Evolutionary conservation across 2,113 vertebrate genomes (phyloP).

Genomic region (Sarotherodon lohbergeri): DNA sequence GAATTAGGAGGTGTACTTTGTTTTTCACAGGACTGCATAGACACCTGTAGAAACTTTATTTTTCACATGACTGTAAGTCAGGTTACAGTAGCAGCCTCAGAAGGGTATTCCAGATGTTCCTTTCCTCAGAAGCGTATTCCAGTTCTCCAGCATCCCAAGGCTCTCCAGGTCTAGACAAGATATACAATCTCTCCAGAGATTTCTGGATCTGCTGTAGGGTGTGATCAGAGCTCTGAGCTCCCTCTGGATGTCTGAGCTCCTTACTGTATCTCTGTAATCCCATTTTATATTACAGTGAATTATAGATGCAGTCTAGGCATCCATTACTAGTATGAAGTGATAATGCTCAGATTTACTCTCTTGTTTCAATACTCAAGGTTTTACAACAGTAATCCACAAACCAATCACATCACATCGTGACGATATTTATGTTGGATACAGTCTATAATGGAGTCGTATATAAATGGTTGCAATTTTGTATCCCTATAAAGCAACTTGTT

Average conservation of each 20-base stretch:
- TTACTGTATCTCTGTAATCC: background rate
- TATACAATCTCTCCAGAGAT: background rate
- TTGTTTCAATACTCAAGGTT: background rate
- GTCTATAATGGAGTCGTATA: background rate
- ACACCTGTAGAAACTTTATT: background rate
- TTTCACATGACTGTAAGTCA: background rate
- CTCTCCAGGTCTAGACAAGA: background rate
- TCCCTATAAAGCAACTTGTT: background rate
- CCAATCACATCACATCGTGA: background rate
- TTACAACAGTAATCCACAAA: background rate
- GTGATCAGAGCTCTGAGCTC: background rate
- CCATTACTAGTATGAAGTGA: background rate
- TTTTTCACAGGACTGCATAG: background rate
- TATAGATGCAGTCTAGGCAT: background rate
- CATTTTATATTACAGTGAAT: background rate
- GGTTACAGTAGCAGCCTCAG: background rate
- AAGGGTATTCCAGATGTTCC: background rate
- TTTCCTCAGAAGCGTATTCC: background rate
- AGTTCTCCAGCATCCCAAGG: background rate
- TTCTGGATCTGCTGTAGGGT: background rate
- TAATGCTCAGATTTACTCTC: background rate
- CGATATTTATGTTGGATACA: background rate
- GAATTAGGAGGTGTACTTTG: background rate
- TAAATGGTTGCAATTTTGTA: background rate
- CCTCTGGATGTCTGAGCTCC: background rate